Conservation (phyloP, 2,113 vertebrate species). For the Mustela nigripes region DNA sequence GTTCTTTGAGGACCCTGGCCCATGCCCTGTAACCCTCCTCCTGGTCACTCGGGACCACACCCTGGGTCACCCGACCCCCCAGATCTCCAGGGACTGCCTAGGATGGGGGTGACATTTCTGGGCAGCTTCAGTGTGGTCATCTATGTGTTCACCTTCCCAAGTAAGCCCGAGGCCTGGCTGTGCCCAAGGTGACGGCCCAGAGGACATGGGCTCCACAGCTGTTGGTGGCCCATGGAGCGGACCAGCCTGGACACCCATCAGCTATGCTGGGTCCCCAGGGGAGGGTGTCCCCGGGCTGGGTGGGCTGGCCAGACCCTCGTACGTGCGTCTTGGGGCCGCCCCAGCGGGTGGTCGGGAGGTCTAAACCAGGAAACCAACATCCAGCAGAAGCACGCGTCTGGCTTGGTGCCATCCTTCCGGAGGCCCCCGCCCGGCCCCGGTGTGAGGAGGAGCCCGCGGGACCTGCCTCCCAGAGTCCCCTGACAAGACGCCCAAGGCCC, state of each 20-base stretch:
- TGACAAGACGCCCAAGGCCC: neutral
- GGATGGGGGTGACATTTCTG: neutral
- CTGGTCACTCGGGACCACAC: no score
- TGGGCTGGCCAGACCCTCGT: rapidly evolving
- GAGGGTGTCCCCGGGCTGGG: rapidly evolving
- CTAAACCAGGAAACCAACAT: neutral
- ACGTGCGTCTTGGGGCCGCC: rapidly evolving
- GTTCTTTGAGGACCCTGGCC: neutral
- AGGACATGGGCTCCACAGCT: rapidly evolving
- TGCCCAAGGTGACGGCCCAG: neutral
- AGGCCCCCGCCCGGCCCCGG: rapidly evolving
- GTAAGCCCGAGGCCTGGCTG: neutral
- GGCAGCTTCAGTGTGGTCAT: no score
- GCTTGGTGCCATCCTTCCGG: neutral
- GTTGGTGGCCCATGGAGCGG: rapidly evolving
- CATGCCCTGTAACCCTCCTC: neutral
- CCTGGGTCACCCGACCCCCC: rapidly evolving
- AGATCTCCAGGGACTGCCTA: neutral
- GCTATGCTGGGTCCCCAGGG: neutral
- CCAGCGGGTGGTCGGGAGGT: neutral
- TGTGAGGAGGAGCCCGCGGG: neutral
- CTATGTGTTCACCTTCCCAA: neutral
- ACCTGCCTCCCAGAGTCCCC: neutral
- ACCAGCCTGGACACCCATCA: neutral
- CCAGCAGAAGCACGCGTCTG: neutral